Evolutionary conservation across 2,888 invertebrate species (phyloP).

Genomic region (Venusia cambrica): DNA sequence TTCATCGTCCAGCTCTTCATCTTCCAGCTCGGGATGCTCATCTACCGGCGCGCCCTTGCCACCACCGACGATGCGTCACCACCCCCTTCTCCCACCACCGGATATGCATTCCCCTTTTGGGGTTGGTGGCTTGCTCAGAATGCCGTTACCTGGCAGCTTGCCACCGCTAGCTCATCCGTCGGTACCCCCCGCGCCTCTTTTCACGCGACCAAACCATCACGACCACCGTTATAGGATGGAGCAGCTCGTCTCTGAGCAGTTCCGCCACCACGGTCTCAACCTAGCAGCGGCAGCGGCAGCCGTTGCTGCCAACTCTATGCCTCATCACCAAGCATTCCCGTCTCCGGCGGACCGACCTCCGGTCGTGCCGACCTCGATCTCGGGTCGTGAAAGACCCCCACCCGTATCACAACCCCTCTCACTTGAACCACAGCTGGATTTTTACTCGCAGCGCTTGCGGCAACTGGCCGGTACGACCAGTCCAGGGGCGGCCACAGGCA

Average conservation of each 20-base stretch:
- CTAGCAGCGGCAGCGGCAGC: slow-evolving; percentile 88
- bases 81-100: slow-evolving; percentile 85
- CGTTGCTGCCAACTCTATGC: slow-evolving; percentile 83
- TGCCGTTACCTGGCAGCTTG: slow-evolving; percentile 85
- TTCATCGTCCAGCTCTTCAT: slow-evolving; percentile 81
- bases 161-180: slow-evolving; percentile 85
- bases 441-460: slow-evolving; percentile 99
- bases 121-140: slow-evolving; percentile 85
- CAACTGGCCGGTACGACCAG: slow-evolving; percentile 98
- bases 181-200: slow-evolving; percentile 87
- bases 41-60: slow-evolving; percentile 79
- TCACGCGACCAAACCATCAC: slow-evolving; percentile 88
- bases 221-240: slow-evolving; percentile 92
- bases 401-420: slow-evolving; percentile 84
- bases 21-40: slow-evolving; percentile 79
- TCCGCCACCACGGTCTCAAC: slow-evolving; percentile 89
- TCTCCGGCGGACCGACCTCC: slow-evolving; percentile 82
- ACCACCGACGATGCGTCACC: slow-evolving; percentile 84
- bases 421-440: slow-evolving; percentile 96
- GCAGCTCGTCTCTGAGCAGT: slow-evolving; percentile 90
- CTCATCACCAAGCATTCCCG: slow-evolving; percentile 83
- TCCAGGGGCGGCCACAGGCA: slow-evolving; percentile 93
- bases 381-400: slow-evolving; percentile 71
- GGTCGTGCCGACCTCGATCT: slow-evolving; percentile 73
- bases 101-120: slow-evolving; percentile 89